Base-by-base conservation (phyloP, 2,888 invertebrate species). In the Gymnosoma rotundatum region DNA sequence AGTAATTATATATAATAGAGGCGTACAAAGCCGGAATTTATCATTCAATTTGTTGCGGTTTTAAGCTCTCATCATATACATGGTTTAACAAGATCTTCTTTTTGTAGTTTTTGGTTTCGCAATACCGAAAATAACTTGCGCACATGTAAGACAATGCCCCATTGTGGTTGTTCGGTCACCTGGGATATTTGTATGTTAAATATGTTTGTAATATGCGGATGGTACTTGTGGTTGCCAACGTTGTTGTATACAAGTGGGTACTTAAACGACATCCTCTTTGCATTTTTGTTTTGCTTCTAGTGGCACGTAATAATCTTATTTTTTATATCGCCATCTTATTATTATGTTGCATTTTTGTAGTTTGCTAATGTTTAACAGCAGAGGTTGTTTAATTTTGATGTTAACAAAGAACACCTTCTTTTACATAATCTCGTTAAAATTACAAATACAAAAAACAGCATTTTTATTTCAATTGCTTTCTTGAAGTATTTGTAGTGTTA, bases 271-370 rank as follows among this genome's bases (percentile, higher is more conserved):
- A 69, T 69, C 21, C n/a, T 66, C 32, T 56, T 58, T 52, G 67
- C 56, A n/a, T n/a, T 69, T 69, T 76, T 16, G 32, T 73, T 66
- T 75, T 56, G 38, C 16, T 76, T 69, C 60, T 52, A 76, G 38
- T 76, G 60, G 25, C 50, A 78, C 52, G 66, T 69, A 25, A 60
- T 56, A 45, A 42, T 64, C 45, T 63, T 63, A 42, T 64, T 32
- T 63, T 63, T 7, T 66, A 64, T 21, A 42, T 60, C 67, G 50
- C 52, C 54, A 25, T 25, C 8, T 25, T 63, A 64, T 64, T 61
- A 10, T 16, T 50, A n/a, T 20, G 48, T 38, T 60, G 66, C 58
- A 56, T 56, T 58, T 75, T 66, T 75, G 14, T 45, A 63, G 36
- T n/a, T 60, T 38, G 20, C 50, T 50, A 72, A 63, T 63, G 42